phyloP scores from a whole-genome alignment of 2,888 invertebrate species.

The Aleiodes leptofemur region DNA sequence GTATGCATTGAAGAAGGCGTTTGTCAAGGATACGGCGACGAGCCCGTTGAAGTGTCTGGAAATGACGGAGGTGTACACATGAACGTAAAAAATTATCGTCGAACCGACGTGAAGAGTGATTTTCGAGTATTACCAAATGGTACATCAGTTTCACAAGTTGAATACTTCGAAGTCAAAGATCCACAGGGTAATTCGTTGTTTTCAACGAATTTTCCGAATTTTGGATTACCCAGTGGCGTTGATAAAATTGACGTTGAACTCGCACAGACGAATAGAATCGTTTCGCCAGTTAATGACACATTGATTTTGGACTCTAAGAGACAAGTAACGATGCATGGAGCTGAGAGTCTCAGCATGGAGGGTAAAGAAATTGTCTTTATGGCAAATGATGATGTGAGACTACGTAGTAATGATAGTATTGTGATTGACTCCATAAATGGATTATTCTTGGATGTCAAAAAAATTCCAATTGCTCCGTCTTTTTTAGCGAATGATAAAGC shows the following conservation, averaged over 20 bases:
- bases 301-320: conserved; percentile 83
- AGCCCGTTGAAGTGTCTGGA: conserved; percentile 73
- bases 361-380: conserved; percentile 84
- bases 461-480: conserved; percentile 82
- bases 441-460: conserved; percentile 83
- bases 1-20: conserved; percentile 71
- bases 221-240: conserved; percentile 83
- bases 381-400: conserved; percentile 86
- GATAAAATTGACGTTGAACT: conserved; percentile 81
- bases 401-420: conserved; percentile 87
- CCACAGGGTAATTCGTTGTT: conserved; percentile 82
- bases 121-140: conserved; percentile 80
- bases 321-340: conserved; percentile 84
- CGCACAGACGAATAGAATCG: conserved; percentile 83
- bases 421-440: conserved; percentile 84
- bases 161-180: conserved; percentile 83
- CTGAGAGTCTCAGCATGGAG: conserved; percentile 87
- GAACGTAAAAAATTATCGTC: conserved; percentile 65
- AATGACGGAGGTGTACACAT: conserved; percentile 71
- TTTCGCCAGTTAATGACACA: conserved; percentile 84
- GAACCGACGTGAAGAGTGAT: conserved; percentile 61
- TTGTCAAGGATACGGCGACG: conserved; percentile 74
- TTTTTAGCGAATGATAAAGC: conserved; percentile 65
- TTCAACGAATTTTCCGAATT: conserved; percentile 84
- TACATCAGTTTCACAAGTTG: conserved; percentile 82